These are phyloP conservation scores for Caiman crocodilus DNA, from an alignment of 2,797 vertebrate genomes.

Conservation along the genomic window DNA sequence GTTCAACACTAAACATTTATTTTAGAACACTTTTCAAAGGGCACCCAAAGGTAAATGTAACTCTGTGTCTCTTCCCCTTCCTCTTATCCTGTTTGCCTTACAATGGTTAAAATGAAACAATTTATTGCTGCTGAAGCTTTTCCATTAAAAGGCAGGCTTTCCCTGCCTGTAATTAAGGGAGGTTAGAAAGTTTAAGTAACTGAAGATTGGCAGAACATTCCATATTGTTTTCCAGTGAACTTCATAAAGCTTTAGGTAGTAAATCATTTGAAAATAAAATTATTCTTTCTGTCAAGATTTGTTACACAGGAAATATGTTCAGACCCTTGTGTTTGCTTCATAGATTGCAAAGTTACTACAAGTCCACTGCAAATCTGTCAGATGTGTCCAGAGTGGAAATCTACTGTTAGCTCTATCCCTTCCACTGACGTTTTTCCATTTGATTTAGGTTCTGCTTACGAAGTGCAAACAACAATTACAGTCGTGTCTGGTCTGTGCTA, in stretches of 20 bases:
- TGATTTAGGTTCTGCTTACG: neutral
- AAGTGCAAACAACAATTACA: neutral
- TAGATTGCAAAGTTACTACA: neutral
- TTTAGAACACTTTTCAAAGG: neutral
- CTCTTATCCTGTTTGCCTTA: neutral
- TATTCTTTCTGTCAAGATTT: neutral
- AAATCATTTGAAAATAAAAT: neutral
- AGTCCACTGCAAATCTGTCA: neutral
- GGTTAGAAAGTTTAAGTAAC: neutral
- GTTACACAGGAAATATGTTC: neutral
- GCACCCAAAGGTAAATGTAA: neutral
- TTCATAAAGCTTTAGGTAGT: neutral
- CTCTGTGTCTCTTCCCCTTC: neutral
- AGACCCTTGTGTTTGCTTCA: neutral
- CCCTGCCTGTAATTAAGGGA: neutral
- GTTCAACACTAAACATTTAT: neutral
- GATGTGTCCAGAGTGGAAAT: conserved; percentile 4
- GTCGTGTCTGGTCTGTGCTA: neutral
- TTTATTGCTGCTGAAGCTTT: neutral
- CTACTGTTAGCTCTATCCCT: neutral
- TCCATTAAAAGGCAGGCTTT: neutral
- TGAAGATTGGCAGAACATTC: neutral
- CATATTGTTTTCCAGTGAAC: neutral
- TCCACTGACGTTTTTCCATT: neutral
- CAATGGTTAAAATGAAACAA: neutral